Evolutionary conservation across 53 echinoderm and acorn worm genomes (phyloP), one percentile per base, ranked within the genome.

Genomic region (Mesocentrotus franciscanus): DNA sequence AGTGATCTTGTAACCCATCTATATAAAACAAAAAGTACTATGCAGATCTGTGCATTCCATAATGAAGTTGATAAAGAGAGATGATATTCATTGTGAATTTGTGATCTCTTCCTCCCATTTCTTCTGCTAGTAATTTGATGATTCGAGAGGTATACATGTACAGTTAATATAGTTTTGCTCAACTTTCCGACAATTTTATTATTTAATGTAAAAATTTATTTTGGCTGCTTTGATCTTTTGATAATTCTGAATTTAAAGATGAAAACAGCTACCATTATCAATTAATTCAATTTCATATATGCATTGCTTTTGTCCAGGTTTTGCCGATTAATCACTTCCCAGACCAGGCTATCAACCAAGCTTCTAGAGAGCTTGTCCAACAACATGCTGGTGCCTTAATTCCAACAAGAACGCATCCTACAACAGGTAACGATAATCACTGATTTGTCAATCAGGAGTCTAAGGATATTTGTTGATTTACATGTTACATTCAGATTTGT

Each of bases 311-410:
- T 87, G 13, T 58, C n/a, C 39, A 98, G 98, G 97, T 98, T 30
- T 99, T 97, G 97, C 98, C 99, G 4, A 95, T 99, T 90, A 97
- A 94, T 89, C 98, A 99, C 92, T 99, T 99, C 94, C 99, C 98
- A 35, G 99, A 99, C 95, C 97, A 97, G 60, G 96, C 97, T 34
- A 98, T 99, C 95, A 98, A 99, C 89, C 96, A 97, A 60, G 99
- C 99, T 15, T 98, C 98, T 61, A 95, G 96, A 59, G 95, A 96
- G 22, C 94, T 99, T 29, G 98, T 99, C 33, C 96, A 97, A 58
- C 96, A 97, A n/a, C 98, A 98, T 74, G 71, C 87, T 49, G 92
- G 90, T 36, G 91, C 92, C 56, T 98, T n/a, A n/a, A n/a, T n/a
- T 96, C 85, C 96, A 90, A 27, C 94, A 97, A 95, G 98, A 98